phyloP scores from a whole-genome alignment of 2,888 invertebrate species.

The Scaptomyza tumidula region DNA sequence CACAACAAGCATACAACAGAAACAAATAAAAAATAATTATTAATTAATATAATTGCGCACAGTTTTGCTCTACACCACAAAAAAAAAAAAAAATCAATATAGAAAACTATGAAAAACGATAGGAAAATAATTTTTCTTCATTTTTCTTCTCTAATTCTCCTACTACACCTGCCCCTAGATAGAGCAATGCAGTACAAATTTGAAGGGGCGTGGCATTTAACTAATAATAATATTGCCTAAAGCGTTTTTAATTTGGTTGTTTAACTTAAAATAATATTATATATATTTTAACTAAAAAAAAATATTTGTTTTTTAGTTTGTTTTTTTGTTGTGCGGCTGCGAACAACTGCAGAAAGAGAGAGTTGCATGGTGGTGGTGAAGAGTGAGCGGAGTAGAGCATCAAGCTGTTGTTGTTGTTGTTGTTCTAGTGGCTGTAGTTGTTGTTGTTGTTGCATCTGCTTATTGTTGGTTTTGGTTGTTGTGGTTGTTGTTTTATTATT shows the following conservation, averaged over 20 bases:
- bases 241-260: conserved; percentile 15
- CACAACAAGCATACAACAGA: conserved; percentile 55
- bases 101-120: background rate
- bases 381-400: conserved; percentile 13
- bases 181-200: conserved; percentile 5
- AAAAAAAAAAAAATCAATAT: too few species aligned
- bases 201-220: conserved; percentile 63
- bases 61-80: too few species aligned
- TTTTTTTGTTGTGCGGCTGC: conserved; percentile 33
- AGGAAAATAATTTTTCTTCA: conserved; percentile 3
- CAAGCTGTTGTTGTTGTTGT: conserved; percentile 29
- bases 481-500: conserved; percentile 39
- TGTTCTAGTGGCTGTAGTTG: conserved; percentile 18
- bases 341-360: conserved; percentile 17
- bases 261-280: conserved; percentile 29
- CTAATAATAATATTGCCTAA: conserved; percentile 54
- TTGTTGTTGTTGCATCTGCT: conserved; percentile 17
- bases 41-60: conserved; percentile 17
- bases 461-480: conserved; percentile 21
- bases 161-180: conserved; percentile 17
- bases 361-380: too few species aligned
- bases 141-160: conserved; percentile 29
- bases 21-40: conserved; percentile 15
- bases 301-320: conserved; percentile 32
- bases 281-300: conserved; percentile 36